Evolutionary conservation across 2,888 invertebrate species (phyloP).

Genomic region (Acanthosepion lycidas): DNA sequence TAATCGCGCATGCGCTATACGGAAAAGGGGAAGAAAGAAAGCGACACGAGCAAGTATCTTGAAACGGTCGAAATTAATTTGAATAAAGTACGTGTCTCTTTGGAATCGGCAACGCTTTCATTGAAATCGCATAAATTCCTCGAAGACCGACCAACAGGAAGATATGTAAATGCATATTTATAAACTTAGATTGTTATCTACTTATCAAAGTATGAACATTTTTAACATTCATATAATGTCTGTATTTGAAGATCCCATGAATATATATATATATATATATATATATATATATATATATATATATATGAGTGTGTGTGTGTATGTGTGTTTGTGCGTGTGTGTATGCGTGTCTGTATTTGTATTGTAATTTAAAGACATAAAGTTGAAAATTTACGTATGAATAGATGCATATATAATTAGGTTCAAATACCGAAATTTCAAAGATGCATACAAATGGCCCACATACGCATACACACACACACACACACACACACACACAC

Average conservation of each 20-base stretch:
- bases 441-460: no score
- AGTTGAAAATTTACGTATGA: no score
- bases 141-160: no score
- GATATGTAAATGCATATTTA: neutral
- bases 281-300: neutral
- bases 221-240: neutral
- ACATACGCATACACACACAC: no score
- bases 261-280: no score
- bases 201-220: neutral
- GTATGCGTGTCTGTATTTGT: neutral
- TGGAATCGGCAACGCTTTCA: neutral
- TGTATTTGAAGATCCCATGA: neutral
- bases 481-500: no score
- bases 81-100: neutral
- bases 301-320: neutral
- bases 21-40: neutral
- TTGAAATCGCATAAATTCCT: neutral
- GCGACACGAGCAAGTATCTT: conserved; percentile 2
- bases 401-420: neutral
- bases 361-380: neutral
- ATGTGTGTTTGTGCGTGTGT: neutral
- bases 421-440: neutral
- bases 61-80: neutral
- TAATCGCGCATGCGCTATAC: neutral
- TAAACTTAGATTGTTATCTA: neutral